Evolutionary conservation across 64 coral and sea anemone species (phyloP).

Genomic region (Pachyseris speciosa): DNA sequence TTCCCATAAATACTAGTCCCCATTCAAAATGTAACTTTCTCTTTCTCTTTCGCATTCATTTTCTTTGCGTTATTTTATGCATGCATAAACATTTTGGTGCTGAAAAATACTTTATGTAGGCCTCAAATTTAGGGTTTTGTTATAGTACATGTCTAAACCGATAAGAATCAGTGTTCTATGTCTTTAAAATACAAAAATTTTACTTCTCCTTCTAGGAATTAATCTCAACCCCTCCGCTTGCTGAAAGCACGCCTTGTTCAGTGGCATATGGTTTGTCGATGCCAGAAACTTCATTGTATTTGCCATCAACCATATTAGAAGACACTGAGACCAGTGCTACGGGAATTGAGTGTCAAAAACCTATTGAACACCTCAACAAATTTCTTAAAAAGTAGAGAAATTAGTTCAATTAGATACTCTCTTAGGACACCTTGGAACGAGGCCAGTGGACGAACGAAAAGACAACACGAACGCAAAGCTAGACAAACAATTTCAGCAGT

Average conservation of each 20-base stretch:
- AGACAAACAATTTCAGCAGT: conserved; percentile 41
- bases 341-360: neutral
- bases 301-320: neutral
- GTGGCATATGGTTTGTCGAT: neutral
- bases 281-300: neutral
- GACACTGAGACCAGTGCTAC: neutral
- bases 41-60: too few relatives aligned
- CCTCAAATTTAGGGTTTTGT: too few relatives aligned
- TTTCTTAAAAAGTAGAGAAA: conserved; percentile 51
- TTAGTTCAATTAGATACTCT: conserved; percentile 35
- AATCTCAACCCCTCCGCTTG: neutral
- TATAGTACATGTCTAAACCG: too few relatives aligned
- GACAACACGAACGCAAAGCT: conserved; percentile 44
- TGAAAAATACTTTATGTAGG: too few relatives aligned
- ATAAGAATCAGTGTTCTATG: too few relatives aligned
- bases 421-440: conserved; percentile 8
- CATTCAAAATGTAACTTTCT: too few relatives aligned
- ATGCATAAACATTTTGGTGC: too few relatives aligned
- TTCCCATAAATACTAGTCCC: too few relatives aligned
- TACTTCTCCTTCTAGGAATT: neutral
- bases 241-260: neutral
- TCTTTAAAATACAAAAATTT: neutral
- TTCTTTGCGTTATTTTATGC: too few relatives aligned
- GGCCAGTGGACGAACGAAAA: conserved; percentile 10
- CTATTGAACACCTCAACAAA: conserved; percentile 35